phyloP scores from a whole-genome alignment of 1,140 invertebrate genomes.

The Drosophila pseudoobscura region DNA sequence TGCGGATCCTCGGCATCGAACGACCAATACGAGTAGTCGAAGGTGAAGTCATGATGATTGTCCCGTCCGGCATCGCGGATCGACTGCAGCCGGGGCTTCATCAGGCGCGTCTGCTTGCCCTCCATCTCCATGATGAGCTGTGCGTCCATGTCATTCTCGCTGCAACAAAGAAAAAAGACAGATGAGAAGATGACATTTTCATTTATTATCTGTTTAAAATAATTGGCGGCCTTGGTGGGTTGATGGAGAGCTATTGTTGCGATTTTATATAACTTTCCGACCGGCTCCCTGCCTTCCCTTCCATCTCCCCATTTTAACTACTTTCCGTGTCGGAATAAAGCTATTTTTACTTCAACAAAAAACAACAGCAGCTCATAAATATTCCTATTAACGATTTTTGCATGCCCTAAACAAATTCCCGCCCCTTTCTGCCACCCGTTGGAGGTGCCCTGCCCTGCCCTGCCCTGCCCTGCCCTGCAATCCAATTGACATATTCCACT shows the following conservation, averaged over 20 bases:
- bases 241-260: conserved; percentile 26
- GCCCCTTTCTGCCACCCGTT: too few relatives aligned
- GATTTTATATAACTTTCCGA: conserved; percentile 39
- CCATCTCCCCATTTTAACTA: conserved; percentile 3
- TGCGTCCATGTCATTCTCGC: conserved; percentile 92
- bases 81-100: conserved; percentile 87
- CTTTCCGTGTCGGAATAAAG: conserved; percentile 41
- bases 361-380: conserved; percentile 43
- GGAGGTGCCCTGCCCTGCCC: not conserved
- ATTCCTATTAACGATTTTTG: conserved; percentile 54
- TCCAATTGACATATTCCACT: conserved; percentile 45
- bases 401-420: conserved; percentile 32
- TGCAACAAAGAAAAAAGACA: conserved; percentile 73
- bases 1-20: conserved; percentile 88
- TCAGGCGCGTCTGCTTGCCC: conserved; percentile 92
- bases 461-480: conserved; percentile 19
- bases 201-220: conserved; percentile 12
- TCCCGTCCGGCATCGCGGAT: conserved; percentile 85
- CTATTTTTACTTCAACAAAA: conserved; percentile 15
- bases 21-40: conserved; percentile 97
- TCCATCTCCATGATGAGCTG: conserved; percentile 94
- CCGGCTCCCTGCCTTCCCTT: not conserved
- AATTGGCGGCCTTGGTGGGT: conserved; percentile 2
- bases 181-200: conserved; percentile 5
- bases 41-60: conserved; percentile 94